These are phyloP conservation scores for Notolepis coatsorum DNA, from an alignment of 2,797 vertebrate species.

Conservation along the genomic window DNA sequence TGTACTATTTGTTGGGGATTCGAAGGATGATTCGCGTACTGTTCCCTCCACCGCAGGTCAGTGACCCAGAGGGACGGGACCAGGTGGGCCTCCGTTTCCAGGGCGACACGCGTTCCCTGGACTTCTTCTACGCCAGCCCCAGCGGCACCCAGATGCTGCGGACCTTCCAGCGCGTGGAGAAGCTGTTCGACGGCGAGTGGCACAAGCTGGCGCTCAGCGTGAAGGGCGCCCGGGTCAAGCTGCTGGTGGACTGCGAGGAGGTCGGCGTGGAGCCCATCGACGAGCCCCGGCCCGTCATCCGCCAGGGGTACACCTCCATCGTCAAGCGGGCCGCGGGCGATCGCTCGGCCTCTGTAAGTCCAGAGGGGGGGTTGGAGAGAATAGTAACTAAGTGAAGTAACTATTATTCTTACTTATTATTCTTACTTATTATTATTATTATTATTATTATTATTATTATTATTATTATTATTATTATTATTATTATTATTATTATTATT, in stretches of 20 bases:
- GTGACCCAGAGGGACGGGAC: slow-evolving; percentile 71
- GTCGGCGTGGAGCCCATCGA: slow-evolving; percentile 61
- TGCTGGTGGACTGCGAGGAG: slow-evolving; percentile 80
- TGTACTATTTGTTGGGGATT: too few relatives aligned
- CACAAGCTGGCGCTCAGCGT: slow-evolving; percentile 81
- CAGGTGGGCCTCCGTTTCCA: slow-evolving; percentile 75
- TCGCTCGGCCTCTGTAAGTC: slow-evolving; percentile 69
- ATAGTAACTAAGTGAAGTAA: too few relatives aligned
- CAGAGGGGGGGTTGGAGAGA: too few relatives aligned
- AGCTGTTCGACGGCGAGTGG: slow-evolving; percentile 80
- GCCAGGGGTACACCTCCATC: slow-evolving; percentile 67
- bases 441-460: too few relatives aligned
- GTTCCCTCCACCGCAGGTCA: too few relatives aligned
- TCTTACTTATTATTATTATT: too few relatives aligned
- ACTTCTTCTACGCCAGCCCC: slow-evolving; percentile 75
- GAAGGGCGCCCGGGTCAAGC: slow-evolving; percentile 70
- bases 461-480: too few relatives aligned
- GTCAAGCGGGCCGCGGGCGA: slow-evolving; percentile 72
- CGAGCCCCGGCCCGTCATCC: slow-evolving; percentile 58
- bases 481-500: too few relatives aligned
- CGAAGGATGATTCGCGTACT: too few relatives aligned
- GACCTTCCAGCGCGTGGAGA: slow-evolving; percentile 69
- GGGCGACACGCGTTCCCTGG: slow-evolving; percentile 64
- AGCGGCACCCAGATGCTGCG: slow-evolving; percentile 64
- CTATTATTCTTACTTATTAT: too few relatives aligned